Conservation (phyloP, 2,888 invertebrate genomes). For the Drosophila kuntzei region DNA sequence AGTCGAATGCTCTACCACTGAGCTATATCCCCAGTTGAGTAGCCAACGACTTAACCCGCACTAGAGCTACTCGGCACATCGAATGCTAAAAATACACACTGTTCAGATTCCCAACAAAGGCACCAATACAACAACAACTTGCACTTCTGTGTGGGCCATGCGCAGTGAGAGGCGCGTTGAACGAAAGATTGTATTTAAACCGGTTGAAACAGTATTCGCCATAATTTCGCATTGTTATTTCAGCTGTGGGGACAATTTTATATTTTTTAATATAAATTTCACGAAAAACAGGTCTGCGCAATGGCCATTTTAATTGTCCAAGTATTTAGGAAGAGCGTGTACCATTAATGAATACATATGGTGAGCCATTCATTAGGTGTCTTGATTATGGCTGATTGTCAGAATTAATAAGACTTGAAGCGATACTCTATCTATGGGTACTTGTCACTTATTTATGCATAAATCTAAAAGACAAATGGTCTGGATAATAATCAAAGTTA, state of each 20-base stretch:
- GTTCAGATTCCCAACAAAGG: background rate
- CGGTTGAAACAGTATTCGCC: conserved; percentile 52
- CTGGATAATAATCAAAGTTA: conserved; percentile 42
- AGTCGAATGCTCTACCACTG: conserved; percentile 77
- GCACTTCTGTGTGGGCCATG: conserved; percentile 47
- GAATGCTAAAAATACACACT: conserved; percentile 10
- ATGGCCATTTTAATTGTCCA: conserved; percentile 51
- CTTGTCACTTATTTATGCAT: conserved; percentile 18
- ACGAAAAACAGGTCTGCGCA: conserved; percentile 58
- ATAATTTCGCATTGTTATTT: conserved; percentile 70
- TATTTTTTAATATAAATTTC: conserved; percentile 39
- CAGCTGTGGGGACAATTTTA: conserved; percentile 63
- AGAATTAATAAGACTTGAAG: conserved; percentile 40
- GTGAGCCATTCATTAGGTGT: conserved; percentile 24
- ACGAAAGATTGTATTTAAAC: conserved; percentile 42
- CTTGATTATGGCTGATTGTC: conserved; percentile 55
- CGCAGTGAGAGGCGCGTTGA: conserved; percentile 55
- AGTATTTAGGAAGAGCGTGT: conserved; percentile 47
- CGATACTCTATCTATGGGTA: conserved; percentile 32
- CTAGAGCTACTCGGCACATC: conserved; percentile 25
- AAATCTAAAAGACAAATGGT: conserved; percentile 38
- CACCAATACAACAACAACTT: conserved; percentile 3
- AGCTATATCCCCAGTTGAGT: conserved; percentile 65
- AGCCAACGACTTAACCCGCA: conserved; percentile 4
- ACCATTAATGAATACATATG: conserved; percentile 44